phyloP scores from a whole-genome alignment of 1,140 invertebrate genomes.

The Cryptotermes secundus region DNA sequence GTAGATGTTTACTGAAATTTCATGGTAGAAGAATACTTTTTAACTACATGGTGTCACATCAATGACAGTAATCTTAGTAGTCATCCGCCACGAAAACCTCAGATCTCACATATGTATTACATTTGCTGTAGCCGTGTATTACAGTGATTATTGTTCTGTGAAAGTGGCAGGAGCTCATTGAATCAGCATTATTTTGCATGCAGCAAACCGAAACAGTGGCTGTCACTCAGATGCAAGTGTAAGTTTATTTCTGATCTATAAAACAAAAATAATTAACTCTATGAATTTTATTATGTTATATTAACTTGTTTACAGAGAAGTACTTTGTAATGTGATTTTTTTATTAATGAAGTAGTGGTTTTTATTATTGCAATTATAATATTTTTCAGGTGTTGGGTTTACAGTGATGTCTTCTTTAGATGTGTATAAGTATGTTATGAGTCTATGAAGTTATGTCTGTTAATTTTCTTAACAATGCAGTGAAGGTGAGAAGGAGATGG shows the following conservation, averaged over 20 bases:
- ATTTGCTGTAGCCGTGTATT: too few relatives aligned
- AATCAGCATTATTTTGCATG: background rate
- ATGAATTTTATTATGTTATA: slow-evolving; percentile 16
- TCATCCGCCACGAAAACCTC: too few relatives aligned
- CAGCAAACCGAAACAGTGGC: background rate
- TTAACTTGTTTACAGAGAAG: slow-evolving; percentile 10
- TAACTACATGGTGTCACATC: too few relatives aligned
- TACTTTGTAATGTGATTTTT: slow-evolving; percentile 13
- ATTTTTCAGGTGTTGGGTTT: slow-evolving; percentile 16
- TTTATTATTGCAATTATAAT: slow-evolving; percentile 19
- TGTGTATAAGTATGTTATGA: background rate
- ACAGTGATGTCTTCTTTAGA: background rate
- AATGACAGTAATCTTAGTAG: too few relatives aligned
- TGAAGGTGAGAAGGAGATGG: background rate
- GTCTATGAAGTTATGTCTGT: background rate
- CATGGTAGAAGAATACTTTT: too few relatives aligned
- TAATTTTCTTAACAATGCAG: slow-evolving; percentile 5
- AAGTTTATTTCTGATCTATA: slow-evolving; percentile 8
- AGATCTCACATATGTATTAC: too few relatives aligned
- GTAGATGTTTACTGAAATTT: too few relatives aligned
- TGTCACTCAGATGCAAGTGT: background rate
- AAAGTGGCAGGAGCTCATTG: background rate
- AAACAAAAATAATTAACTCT: background rate
- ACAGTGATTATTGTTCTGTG: too few relatives aligned
- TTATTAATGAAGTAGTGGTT: slow-evolving; percentile 14